Base-by-base conservation (phyloP, 2,797 vertebrate genomes). In the Mormyrops attenuatus region DNA sequence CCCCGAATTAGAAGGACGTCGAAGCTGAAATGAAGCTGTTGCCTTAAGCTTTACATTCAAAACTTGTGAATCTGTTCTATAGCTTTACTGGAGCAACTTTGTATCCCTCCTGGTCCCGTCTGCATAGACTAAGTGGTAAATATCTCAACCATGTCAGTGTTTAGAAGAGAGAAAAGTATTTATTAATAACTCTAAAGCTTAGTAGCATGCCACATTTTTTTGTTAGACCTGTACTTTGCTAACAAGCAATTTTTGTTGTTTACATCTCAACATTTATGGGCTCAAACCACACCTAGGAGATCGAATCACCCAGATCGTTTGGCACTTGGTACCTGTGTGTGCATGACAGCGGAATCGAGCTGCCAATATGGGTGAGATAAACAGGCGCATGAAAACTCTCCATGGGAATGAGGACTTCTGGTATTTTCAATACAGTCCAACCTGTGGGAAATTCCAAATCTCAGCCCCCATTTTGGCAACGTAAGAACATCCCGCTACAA, bases 1-100 rank as follows among this genome's bases (percentile, higher is more conserved):
- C 88, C 66, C 87, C 88, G 84, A 73, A 89, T 90, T 91, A 87
- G 63, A 89, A 73, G 7, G 38, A 66, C 34, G 52, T 26, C 26
- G 80, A 89, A 55, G 50, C 41, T 63, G n/a, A 49, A 66, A 66
- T 50, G 53, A 85, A 60, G 77, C 57, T 89, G 77, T 69, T 69
- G 89, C 82, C 82, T 63, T 53, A 44, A 69, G 89, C 82, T 69
- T 63, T 41, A 66, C 55, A 66, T 86, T 86, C 44, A 69, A 50
- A 69, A 89, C 34, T 26, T 85, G 82, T 53, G 82, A 69, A 57
- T 77, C 85, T 77, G 44, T 86, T 89, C 49, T 2, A 20, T 52
- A 38, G 60, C 60, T 69, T 66, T 41, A 26, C 60, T 63, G 41
- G n/a, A 34, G 26, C 0, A 34, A 13, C 20, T 53, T 22, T 77